Base-by-base conservation (phyloP, 2,113 vertebrate species). In the Castor canadensis region DNA sequence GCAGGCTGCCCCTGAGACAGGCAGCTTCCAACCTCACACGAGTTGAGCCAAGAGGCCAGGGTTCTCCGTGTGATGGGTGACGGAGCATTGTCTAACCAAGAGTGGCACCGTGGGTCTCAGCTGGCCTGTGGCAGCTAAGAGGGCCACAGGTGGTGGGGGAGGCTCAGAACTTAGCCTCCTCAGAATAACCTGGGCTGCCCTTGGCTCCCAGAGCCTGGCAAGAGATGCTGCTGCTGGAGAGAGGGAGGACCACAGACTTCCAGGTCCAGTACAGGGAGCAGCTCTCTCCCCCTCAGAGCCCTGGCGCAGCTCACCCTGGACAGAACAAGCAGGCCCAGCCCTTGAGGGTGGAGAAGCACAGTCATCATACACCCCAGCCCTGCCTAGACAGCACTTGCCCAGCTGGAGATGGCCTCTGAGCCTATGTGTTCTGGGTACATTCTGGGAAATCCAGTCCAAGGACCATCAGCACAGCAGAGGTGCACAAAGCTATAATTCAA, bases 401-500 rank as follows among this genome's bases (percentile, higher is more conserved):
- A 13, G 9, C 58, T n/a, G 6, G 35, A 52, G 3, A 12, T 7
- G 6, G 45, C 67, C 47, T 22, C 30, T n/a, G 38, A 67, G 8
- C 47, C 20, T 24, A 0, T 0, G 28, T 4, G 32, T 15, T 17
- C 32, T 6, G 69, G n/a, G 72, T 24, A 58, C 60, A 7, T 77
- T 45, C 62, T n/a, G n/a, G 60, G 40, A 69, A 49, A 32, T 15
- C 20, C 16, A 32, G 38, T 56, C 47, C 47, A 17, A 52, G 38
- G 71, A 77, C 32, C 2, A 19, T 0, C 0, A 6, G 69, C 16
- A 32, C 0, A 0, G 4, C 0, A 3, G 30, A 38, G 64, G 26
- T 13, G 9, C 38, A 24, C 15, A 11, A 4, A 47, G 38, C 60
- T 30, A 8, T n/a, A 13, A 22, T 43, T 45, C 16, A 13, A 5